Evolutionary conservation across 2,113 vertebrate genomes (phyloP).

Genomic region (Dolichallabes microphthalmus): DNA sequence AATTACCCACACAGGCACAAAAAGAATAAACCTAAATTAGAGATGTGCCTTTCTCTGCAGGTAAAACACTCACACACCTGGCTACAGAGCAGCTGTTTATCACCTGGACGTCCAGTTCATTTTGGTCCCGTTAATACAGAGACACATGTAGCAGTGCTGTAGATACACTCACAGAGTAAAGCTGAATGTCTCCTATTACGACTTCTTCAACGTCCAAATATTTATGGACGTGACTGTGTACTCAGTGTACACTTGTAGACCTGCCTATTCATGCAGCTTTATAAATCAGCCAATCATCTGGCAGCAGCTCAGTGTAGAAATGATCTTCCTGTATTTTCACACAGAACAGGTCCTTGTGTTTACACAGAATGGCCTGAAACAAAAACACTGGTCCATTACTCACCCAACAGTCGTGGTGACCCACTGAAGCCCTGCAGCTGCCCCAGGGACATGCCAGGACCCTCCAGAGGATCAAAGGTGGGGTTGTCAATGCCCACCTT

Average conservation of each 20-base stretch:
- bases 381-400: conserved; percentile 36
- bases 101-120: no score
- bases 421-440: conserved; percentile 77
- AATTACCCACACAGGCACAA: no score
- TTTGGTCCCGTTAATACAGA: no score
- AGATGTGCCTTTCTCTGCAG: background rate
- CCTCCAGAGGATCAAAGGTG: conserved; percentile 92
- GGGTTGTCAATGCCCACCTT: conserved; percentile 98
- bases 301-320: background rate
- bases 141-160: no score
- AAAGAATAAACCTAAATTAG: background rate
- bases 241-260: background rate
- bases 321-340: background rate
- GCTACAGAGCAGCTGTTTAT: background rate
- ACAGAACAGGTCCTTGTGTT: background rate
- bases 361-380: background rate
- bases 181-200: no score
- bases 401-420: conserved; percentile 55
- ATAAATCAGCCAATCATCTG: background rate
- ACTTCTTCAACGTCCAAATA: no score
- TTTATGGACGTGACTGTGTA: background rate
- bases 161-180: no score
- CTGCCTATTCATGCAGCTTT: background rate
- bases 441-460: conserved; percentile 57
- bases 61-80: background rate